Base-by-base conservation (phyloP, 2,888 invertebrate species). In the Nomada flava region DNA sequence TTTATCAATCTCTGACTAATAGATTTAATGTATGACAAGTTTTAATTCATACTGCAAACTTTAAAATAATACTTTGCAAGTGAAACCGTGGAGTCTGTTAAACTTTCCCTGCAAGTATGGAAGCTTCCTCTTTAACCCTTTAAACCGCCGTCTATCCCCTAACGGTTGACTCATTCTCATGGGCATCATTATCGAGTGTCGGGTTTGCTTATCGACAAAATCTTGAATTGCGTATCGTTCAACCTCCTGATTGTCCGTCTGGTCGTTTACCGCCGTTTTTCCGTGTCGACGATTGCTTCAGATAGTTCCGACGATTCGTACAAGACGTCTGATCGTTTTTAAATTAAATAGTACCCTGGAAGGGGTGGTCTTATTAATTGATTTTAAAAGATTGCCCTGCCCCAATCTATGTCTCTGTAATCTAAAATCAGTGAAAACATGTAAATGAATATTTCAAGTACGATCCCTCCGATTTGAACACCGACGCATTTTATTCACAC, bases 121-220 rank as follows among this genome's bases (percentile, higher is more conserved):
- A 47, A n/a, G 26, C 69, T 67, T 75, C 82, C 80, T n/a, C 80
- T 87, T 86, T 85, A 83, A 87, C 55, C 53, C 76, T 69, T 76
- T 44, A 64, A 26, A 52, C 42, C 44, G 74, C 23, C 55, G 63
- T 57, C 69, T 67, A 68, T 63, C 57, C 73, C 62, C 70, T 60
- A 74, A 72, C 67, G 69, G 60, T 77, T 74, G 85, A 83, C 76
- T 87, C 80, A 76, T 85, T 82, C 87, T 84, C 80, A 70, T 74
- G 75, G 80, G 78, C 88, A 67, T 87, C 88, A 82, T 87, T 87
- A 88, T 84, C 82, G 86, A 87, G 79, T 81, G 80, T 82, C 64
- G 70, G 72, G 68, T 47, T 81, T 55, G 75, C 65, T 79, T 81
- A 78, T 79, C 85, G 62, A 68, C 63, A 60, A 84, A 75, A 85